These are phyloP conservation scores for Deilephila porcellus DNA, from an alignment of 2,888 invertebrate species.

Conservation along the genomic window DNA sequence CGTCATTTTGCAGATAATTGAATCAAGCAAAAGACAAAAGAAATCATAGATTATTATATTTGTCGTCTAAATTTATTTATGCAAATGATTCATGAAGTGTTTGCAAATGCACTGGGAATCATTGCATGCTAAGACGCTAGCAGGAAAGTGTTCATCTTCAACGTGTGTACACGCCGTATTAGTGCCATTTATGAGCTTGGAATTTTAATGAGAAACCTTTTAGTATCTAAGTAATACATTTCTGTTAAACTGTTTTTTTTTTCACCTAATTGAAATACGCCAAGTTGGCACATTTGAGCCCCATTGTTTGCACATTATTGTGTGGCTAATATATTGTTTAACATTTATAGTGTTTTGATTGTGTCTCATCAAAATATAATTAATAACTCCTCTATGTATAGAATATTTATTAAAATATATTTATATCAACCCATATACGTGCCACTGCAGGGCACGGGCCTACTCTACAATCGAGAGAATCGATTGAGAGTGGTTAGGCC, in stretches of 20 bases:
- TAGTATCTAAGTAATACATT: constrained; percentile 24
- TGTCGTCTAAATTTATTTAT: constrained; percentile 20
- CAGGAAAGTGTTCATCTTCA: constrained; percentile 21
- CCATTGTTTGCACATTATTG: no score
- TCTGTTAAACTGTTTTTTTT: constrained; percentile 11
- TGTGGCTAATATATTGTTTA: no score
- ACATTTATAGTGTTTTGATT: no score
- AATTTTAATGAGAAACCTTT: constrained; percentile 38
- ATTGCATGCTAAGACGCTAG: constrained; percentile 18
- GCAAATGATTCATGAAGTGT: constrained; percentile 3
- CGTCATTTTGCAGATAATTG: background rate
- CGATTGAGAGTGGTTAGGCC: no score
- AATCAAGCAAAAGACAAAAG: background rate
- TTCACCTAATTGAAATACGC: background rate
- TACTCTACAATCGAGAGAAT: no score
- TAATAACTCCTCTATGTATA: no score
- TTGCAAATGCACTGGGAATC: constrained; percentile 20
- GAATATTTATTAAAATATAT: no score
- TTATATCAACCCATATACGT: no score
- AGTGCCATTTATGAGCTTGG: constrained; percentile 33
- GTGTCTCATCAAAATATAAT: no score
- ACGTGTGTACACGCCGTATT: constrained; percentile 21
- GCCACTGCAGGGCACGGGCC: no score
- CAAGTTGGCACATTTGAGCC: background rate
- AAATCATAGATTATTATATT: background rate